A percentile compares a stretch with the other conserved stretches of the same genome.
Conservation (phyloP, 2,797 vertebrate genomes). For the Etheostoma nigrum region DNA sequence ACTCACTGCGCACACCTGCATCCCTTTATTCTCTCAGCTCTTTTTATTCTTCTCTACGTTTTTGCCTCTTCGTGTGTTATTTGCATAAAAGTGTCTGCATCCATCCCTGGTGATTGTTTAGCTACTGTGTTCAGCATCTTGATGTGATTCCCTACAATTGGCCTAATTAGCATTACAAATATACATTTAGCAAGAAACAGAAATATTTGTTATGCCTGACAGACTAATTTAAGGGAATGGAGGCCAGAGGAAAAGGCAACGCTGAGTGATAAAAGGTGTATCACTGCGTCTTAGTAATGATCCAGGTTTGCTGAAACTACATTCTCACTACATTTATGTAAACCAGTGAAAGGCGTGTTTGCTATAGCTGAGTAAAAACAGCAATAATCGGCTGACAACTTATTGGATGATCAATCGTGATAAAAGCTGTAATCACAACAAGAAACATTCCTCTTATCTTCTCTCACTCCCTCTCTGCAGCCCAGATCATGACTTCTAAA, state of each 20-base stretch:
- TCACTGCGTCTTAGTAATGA: constrained; percentile 42
- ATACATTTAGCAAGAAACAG: constrained; percentile 66
- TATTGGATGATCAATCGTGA: constrained; percentile 34
- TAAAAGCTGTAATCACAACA: constrained; percentile 63
- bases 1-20: constrained; percentile 17
- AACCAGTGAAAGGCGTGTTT: constrained; percentile 37
- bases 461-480: constrained; percentile 33
- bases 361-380: constrained; percentile 28
- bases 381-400: constrained; percentile 18
- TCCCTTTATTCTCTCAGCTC: constrained; percentile 24
- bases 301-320: constrained; percentile 34
- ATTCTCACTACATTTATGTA: constrained; percentile 35
- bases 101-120: constrained; percentile 78
- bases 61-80: constrained; percentile 42
- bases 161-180: constrained; percentile 82
- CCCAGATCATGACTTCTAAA: constrained; percentile 71
- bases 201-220: constrained; percentile 68
- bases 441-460: constrained; percentile 57
- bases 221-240: constrained; percentile 63
- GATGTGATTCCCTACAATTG: constrained; percentile 77
- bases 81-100: constrained; percentile 76
- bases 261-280: constrained; percentile 52
- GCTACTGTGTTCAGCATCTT: constrained; percentile 77
- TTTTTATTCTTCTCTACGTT: constrained; percentile 18
- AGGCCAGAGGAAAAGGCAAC: constrained; percentile 40